These are phyloP conservation scores for Urosaurus nigricauda DNA, from an alignment of 2,797 vertebrate species.

Conservation along the genomic window DNA sequence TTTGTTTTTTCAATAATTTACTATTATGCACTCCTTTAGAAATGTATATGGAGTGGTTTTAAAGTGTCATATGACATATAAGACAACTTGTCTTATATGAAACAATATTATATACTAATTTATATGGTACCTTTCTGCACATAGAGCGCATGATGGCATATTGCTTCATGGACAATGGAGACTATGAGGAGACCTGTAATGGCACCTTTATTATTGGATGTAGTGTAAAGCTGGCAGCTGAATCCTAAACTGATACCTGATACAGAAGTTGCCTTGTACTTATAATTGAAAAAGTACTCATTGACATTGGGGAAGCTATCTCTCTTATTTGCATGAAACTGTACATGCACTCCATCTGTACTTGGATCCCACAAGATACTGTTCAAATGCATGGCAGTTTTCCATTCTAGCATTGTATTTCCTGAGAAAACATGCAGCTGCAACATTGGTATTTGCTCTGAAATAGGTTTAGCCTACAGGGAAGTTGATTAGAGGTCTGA, in stretches of 20 bases:
- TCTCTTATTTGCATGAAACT: constrained; percentile 69
- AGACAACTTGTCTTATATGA: background rate
- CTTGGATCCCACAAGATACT: background rate
- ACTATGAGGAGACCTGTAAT: background rate
- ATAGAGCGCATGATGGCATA: background rate
- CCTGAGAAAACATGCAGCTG: background rate
- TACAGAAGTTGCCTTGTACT: background rate
- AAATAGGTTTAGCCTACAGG: constrained; percentile 16
- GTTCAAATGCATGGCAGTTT: background rate
- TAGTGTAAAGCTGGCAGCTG: background rate
- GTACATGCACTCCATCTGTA: constrained; percentile 52
- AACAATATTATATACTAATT: background rate
- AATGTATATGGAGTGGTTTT: background rate
- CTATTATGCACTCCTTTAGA: background rate
- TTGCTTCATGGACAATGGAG: background rate
- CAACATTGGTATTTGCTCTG: background rate
- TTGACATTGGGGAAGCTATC: constrained; percentile 59
- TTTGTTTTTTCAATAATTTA: background rate
- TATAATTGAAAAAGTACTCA: background rate
- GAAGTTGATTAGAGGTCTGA: constrained; percentile 5
- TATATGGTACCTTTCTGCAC: background rate
- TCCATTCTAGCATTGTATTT: background rate
- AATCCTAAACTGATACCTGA: background rate
- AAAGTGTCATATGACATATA: background rate
- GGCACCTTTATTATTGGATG: background rate